Base-by-base conservation (phyloP, 1,140 invertebrate genomes). In the Drosophila punjabiensis region DNA sequence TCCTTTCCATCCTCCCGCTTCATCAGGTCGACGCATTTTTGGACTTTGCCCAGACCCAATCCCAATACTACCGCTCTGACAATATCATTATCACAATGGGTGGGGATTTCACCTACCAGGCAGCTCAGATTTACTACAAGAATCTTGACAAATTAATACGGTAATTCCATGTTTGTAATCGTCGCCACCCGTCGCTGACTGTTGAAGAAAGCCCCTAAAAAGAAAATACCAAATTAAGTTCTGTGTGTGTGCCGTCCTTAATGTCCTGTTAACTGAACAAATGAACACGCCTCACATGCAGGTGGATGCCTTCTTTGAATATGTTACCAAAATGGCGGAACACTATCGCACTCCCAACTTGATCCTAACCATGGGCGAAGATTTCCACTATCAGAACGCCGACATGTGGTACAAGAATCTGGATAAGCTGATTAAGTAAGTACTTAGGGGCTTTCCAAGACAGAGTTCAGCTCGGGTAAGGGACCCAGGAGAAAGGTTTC, bases 11-110 rank as follows among this genome's bases (percentile, higher is more conserved):
- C 53, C 53, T n/a, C 52, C 32, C 32, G 55, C 33, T 16, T n/a
- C 50, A 77, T 67, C 90, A 96, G 95, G 94, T 96, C 35, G 76
- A 94, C 52, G 80, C 92, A 45, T 96, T 96, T 87, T 84, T 96
- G 59, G 92, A 94, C 24, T 95, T 95, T 91, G 93, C 94, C 47
- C 76, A 93, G 62, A 93, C 93, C 47, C 95, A 96, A 94, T 93
- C 94, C 3, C 69, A 93, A 65, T 93, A 93, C 20, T 97, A 96
- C 91, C 93, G 93, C 59, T 95, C 96, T 3, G 96, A 97, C 87
- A 96, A 99, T 92, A 94, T 98, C 11, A 95, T 98, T 68, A 94
- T 99, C 56, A 98, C 98, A 2, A 99, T 99, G 98, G 98, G 98
- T 0, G 96, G 96, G 71, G 98, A 99, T 94, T 99, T 99, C 91